Evolutionary conservation across 2,113 vertebrate genomes (phyloP), one percentile per base, ranked within the genome.

Genomic region (Oryzias celebensis): DNA sequence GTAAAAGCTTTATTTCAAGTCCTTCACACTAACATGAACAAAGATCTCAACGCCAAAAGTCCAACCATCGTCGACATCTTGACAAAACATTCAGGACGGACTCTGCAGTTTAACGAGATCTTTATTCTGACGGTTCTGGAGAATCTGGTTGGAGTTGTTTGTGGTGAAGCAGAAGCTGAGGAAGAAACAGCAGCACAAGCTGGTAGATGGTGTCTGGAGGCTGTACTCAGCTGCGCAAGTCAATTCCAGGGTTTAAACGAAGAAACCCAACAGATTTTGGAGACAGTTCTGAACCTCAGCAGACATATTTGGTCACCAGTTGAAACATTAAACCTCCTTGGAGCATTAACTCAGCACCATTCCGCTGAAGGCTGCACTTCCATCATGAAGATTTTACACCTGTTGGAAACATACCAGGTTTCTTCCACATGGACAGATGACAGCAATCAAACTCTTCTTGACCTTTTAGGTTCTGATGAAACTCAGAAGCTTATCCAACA

Each of bases 301-400:
- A 7, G 26, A 20, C 4, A 52, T 49, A 2, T 4, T 13, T 76
- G 73, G 73, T 60, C 66, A 61, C 55, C 62, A 52, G 51, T 7
- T 0, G 73, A 70, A 12, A 43, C 2, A 14, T 50, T 70, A 7
- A 47, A 56, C 0, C 15, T 76, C 1, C 61, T 76, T 12, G 20
- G 0, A 51, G 5, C 28, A n/a, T 52, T 76, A 57, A 65, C 42
- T 53, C 12, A 64, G 16, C 55, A 52, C 17, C 62, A 76, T 4
- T 42, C 64, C 20, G 42, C 59, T 2, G 0, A 65, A 4, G 3
- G 24, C 14, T 70, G 51, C 24, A 28, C 50, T 43, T 31, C 0
- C 12, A 70, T 65, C 52, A 2, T 58, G 68, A 77, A 68, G 24
- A 67, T 77, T 63, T 62, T 77, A 23, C 68, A 77, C 54, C 20